Percentiles rank a stretch among this genome's conserved stretches.
Evolutionary conservation across 2,888 invertebrate species (phyloP).

Genomic region (Athalia cordata): DNA sequence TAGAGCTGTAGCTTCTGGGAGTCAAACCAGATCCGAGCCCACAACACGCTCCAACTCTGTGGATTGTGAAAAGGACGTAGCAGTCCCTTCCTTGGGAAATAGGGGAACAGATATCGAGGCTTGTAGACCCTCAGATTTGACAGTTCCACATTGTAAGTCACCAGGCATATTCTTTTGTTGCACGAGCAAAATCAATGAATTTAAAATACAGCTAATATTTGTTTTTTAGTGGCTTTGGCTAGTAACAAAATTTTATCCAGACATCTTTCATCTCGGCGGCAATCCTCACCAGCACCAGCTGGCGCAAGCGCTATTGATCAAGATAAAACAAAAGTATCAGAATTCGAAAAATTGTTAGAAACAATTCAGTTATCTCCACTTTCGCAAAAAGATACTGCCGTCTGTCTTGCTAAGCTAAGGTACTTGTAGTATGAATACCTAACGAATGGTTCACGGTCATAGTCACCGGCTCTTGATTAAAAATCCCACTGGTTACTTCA

Average conservation of each 20-base stretch:
- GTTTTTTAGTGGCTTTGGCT: conserved; percentile 59
- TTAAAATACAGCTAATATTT: neutral
- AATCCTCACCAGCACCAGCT: conserved; percentile 62
- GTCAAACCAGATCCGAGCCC: conserved; percentile 63
- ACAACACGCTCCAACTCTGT: conserved; percentile 66
- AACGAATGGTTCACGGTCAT: too few species aligned
- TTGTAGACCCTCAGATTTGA: conserved; percentile 60
- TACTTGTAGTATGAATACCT: conserved; percentile 46
- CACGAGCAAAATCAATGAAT: neutral
- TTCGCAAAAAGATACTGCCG: conserved; percentile 57
- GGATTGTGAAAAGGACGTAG: conserved; percentile 64
- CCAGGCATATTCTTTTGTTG: too few species aligned
- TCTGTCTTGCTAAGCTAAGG: conserved; percentile 60
- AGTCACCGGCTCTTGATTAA: neutral
- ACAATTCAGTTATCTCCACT: conserved; percentile 60
- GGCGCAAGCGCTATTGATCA: conserved; percentile 53
- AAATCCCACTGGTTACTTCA: conserved; percentile 2
- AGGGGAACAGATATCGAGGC: conserved; percentile 54
- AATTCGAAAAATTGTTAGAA: conserved; percentile 64
- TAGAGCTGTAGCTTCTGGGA: conserved; percentile 46
- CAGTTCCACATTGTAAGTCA: conserved; percentile 63
- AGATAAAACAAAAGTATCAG: conserved; percentile 59
- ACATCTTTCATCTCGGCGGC: conserved; percentile 60
- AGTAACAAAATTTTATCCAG: conserved; percentile 62
- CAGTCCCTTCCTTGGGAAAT: conserved; percentile 42